A percentile compares a stretch with the other conserved stretches of the same genome.
These are phyloP conservation scores for Heteromyza rotundicornis DNA, from an alignment of 2,888 invertebrate species.

Conservation along the genomic window DNA sequence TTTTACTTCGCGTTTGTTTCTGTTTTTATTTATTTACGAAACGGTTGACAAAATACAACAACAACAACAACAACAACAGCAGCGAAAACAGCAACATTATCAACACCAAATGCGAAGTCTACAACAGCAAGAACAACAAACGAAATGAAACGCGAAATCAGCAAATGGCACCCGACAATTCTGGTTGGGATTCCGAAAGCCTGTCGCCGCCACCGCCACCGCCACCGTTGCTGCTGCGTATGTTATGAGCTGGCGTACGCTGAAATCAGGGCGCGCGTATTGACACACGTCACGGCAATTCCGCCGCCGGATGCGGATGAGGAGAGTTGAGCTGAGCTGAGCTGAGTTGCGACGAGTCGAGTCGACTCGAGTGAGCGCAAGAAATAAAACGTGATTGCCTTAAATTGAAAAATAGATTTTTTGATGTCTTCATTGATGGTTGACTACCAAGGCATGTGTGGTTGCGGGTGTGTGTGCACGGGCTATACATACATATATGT, in stretches of 20 bases:
- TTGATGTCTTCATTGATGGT: slow-evolving; percentile 12
- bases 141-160: no score
- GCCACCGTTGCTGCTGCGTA: no score
- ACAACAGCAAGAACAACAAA: background rate
- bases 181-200: no score
- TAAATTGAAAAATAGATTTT: slow-evolving; percentile 31
- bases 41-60: slow-evolving; percentile 18
- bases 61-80: slow-evolving; percentile 11
- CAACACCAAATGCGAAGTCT: slow-evolving; percentile 11
- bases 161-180: no score
- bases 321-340: no score
- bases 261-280: slow-evolving; percentile 13
- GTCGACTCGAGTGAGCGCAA: background rate
- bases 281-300: slow-evolving; percentile 16
- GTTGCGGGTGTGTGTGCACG: background rate
- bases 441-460: no score
- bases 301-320: background rate
- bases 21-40: slow-evolving; percentile 13
- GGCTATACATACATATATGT: no score
- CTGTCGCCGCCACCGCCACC: no score
- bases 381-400: slow-evolving; percentile 36
- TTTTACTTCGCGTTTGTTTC: no score
- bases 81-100: slow-evolving; percentile 17
- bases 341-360: no score
- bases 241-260: slow-evolving; percentile 8